Evolutionary conservation across 2,113 vertebrate species (phyloP).

Genomic region (Sinosuthora webbiana): DNA sequence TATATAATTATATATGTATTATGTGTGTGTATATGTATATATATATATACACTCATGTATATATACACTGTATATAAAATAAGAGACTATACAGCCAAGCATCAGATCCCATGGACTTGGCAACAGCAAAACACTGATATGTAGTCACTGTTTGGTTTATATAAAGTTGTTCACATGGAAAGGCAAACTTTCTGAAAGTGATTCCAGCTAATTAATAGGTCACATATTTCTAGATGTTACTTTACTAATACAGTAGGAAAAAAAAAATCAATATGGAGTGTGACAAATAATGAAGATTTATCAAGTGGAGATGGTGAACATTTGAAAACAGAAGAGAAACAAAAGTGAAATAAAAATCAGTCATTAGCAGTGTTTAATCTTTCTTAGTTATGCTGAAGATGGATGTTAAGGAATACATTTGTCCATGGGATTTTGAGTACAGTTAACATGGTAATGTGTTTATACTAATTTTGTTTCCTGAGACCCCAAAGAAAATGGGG

Average conservation of each 20-base stretch:
- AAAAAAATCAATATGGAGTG: neutral
- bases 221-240: neutral
- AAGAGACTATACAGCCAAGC: conserved; percentile 77
- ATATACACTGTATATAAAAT: conserved; percentile 64
- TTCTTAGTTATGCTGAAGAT: conserved; percentile 11
- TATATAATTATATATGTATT: conserved; percentile 73
- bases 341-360: neutral
- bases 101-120: conserved; percentile 90
- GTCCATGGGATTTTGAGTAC: conserved; percentile 85
- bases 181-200: neutral
- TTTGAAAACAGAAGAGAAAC: neutral
- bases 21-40: conserved; percentile 72
- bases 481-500: conserved; percentile 67
- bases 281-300: neutral
- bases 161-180: neutral
- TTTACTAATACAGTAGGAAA: neutral
- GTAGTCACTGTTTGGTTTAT: neutral
- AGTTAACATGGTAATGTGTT: conserved; percentile 82
- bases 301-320: neutral
- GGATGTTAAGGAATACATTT: conserved; percentile 70
- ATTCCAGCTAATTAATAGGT: neutral
- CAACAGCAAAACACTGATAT: neutral
- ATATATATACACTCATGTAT: conserved; percentile 68
- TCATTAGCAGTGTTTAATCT: neutral
- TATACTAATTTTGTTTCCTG: conserved; percentile 89